phyloP scores from a whole-genome alignment of 2,797 vertebrate species.

The Netta rufina region DNA sequence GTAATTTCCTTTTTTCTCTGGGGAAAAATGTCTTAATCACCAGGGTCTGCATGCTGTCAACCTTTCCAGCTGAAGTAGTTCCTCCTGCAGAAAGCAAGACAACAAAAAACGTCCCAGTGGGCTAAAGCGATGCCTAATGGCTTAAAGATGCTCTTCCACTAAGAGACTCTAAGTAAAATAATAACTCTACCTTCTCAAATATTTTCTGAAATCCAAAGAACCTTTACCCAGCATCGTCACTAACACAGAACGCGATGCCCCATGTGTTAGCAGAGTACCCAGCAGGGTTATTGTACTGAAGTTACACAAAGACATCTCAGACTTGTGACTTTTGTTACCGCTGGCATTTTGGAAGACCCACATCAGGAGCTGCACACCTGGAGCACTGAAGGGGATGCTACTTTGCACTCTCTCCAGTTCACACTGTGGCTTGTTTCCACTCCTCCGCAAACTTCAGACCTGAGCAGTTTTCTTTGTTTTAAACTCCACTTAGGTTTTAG shows the following conservation, averaged over 20 bases:
- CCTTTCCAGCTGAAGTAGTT: not conserved
- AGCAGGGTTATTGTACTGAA: rapidly evolving
- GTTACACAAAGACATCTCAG: not conserved
- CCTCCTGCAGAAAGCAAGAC: not conserved
- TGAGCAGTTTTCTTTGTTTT: not conserved
- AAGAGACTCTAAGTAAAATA: not conserved
- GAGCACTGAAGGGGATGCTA: not conserved
- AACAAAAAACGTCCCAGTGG: not conserved
- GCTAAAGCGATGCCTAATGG: not conserved
- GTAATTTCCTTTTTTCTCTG: slow-evolving; percentile 34
- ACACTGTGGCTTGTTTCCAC: not conserved
- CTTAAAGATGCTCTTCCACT: not conserved
- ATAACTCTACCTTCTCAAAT: not conserved
- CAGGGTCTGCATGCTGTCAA: slow-evolving; percentile 5
- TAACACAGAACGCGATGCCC: rapidly evolving
- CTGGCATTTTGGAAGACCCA: not conserved
- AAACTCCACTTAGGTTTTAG: not conserved
- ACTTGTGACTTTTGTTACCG: rapidly evolving
- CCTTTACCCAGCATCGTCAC: not conserved
- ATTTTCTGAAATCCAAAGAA: not conserved
- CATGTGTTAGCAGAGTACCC: not conserved
- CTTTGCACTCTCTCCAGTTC: not conserved
- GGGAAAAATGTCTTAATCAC: slow-evolving; percentile 35
- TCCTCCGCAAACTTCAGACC: not conserved
- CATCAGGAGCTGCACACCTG: not conserved